Evolutionary conservation across 2,888 invertebrate species (phyloP).

Genomic region (Dicycla oo): DNA sequence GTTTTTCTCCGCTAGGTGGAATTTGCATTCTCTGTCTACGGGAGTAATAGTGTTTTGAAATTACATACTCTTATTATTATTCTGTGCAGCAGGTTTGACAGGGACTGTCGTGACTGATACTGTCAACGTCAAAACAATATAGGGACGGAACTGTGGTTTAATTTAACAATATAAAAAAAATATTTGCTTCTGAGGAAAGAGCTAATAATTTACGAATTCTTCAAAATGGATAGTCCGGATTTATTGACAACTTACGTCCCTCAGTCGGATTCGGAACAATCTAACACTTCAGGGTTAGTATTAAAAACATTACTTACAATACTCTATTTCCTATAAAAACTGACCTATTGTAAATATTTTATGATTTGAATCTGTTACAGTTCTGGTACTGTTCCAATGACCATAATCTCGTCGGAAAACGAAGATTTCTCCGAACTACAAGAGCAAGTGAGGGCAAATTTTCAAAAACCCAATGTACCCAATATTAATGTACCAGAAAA

Average conservation of each 20-base stretch:
- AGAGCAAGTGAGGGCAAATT: slow-evolving; percentile 83
- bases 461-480: slow-evolving; percentile 86
- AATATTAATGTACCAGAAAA: slow-evolving; percentile 91
- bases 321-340: too few relatives aligned
- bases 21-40: too few relatives aligned
- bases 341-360: not conserved
- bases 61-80: too few relatives aligned
- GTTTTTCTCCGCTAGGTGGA: too few relatives aligned
- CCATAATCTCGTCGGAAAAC: slow-evolving; percentile 31
- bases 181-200: not conserved
- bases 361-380: slow-evolving; percentile 52
- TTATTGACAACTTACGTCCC: slow-evolving; percentile 68
- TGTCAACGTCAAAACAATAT: too few relatives aligned
- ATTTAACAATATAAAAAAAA: too few relatives aligned
- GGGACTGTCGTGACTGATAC: too few relatives aligned
- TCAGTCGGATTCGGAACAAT: slow-evolving; percentile 62
- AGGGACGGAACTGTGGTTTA: too few relatives aligned
- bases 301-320: not conserved
- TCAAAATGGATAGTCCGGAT: slow-evolving; percentile 74
- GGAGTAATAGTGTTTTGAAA: too few relatives aligned
- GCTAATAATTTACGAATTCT: not conserved
- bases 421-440: slow-evolving; percentile 74
- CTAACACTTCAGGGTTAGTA: slow-evolving; percentile 67
- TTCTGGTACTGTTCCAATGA: slow-evolving; percentile 48
- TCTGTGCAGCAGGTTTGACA: too few relatives aligned